Percentiles rank a stretch among this genome's conserved stretches.
Conservation (phyloP, 2,888 invertebrate species). For the Drosophila pegasa region DNA sequence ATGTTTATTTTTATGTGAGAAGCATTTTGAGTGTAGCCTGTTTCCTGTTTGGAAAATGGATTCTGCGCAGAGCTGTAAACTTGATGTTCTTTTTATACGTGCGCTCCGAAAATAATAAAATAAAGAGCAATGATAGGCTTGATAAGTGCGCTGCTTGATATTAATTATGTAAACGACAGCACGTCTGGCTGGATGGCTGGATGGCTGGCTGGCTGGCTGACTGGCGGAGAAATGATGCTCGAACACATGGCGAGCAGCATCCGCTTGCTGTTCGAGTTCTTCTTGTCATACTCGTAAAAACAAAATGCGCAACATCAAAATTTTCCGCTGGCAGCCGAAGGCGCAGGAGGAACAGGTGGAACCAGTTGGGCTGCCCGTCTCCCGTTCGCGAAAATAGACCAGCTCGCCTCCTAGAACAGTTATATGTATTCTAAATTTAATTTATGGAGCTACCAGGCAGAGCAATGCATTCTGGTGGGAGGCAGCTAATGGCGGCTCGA, state of each 20-base stretch:
- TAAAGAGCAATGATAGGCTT: background rate
- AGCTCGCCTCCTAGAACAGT: background rate
- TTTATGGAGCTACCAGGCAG: slow-evolving; percentile 18
- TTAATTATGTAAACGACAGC: slow-evolving; percentile 36
- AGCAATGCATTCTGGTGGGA: slow-evolving; percentile 20
- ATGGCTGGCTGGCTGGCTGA: too few species aligned
- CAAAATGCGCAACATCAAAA: slow-evolving; percentile 46
- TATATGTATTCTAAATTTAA: slow-evolving; percentile 34
- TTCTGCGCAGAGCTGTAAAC: background rate
- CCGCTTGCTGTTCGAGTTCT: slow-evolving; percentile 33
- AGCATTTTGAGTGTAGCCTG: background rate
- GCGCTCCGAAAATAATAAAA: slow-evolving; percentile 1
- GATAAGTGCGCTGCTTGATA: slow-evolving; percentile 29
- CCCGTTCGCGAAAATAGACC: background rate
- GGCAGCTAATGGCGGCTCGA: slow-evolving; percentile 3
- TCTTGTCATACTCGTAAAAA: slow-evolving; percentile 43
- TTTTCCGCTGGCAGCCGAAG: slow-evolving; percentile 30
- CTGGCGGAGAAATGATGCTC: slow-evolving; percentile 8
- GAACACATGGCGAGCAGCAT: slow-evolving; percentile 46
- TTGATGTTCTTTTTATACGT: background rate
- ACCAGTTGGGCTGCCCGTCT: slow-evolving; percentile 31
- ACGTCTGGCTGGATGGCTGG: slow-evolving; percentile 15
- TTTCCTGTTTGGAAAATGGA: background rate
- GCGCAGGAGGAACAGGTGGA: slow-evolving; percentile 54
- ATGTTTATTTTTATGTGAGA: background rate